Base-by-base conservation (phyloP, 1,140 invertebrate species). In the Coelopa frigida region DNA sequence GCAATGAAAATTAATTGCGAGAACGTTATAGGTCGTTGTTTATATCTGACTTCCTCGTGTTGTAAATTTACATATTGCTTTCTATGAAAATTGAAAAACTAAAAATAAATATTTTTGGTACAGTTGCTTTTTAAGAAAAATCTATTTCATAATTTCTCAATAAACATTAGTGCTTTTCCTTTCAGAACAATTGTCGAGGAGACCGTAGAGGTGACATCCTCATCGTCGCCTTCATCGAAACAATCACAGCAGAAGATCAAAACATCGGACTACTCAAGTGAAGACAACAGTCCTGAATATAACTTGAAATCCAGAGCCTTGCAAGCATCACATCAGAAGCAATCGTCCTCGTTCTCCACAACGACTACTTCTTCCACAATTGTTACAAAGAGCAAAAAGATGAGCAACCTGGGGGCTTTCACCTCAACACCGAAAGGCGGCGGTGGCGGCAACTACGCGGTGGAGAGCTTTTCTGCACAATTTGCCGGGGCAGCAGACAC, bases 181-280 rank as follows among this genome's bases (percentile, higher is more conserved):
- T 18, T 1, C 45, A 66, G 62, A 52, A 66, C 62, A 21, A 66
- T 66, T 48, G 33, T 66, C 17, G 62, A 66, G 50, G 62, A 66
- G 43, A 56, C 53, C 35, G 51, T 59, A 29, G 48, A 55, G 11
- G 54, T 56, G 32, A 56, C 39, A 20, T 47, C 37, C 43, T 41
- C 39, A 22, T 38, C 47, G 17, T 26, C 12, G 12, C 31, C 29
- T 35, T 29, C 47, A 31, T 29, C 44, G 17, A 44, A 48, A 45
- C 27, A 24, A 39, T 22, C 33, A 44, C 55, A 31, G 52, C 31
- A 51, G 52, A 35, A 46, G 21, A 33, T 42, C 11, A 46, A 47
- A 49, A 49, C 48, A 49, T 49, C 48, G 1, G 48, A 49, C 27
- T 49, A 50, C 14, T 50, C 49, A 26, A 50, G 49, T 15, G 49